These are phyloP conservation scores for Pseudanteris insignis DNA, from an alignment of 2,888 invertebrate genomes.

Conservation along the genomic window DNA sequence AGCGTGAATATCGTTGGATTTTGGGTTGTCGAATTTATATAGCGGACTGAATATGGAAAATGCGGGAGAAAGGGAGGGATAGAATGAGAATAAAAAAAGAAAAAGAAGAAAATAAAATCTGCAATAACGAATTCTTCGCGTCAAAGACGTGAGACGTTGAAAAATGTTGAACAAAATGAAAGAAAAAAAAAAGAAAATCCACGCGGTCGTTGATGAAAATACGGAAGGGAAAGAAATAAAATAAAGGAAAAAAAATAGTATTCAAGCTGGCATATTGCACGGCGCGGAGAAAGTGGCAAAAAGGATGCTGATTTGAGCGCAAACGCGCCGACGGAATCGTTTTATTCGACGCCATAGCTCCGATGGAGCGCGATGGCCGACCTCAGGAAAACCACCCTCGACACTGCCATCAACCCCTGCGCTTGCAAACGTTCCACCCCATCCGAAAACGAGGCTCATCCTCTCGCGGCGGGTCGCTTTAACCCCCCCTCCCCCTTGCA, in stretches of 20 bases:
- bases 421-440: slow-evolving; percentile 49
- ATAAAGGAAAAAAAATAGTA: slow-evolving; percentile 12
- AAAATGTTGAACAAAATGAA: background rate
- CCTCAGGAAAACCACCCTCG: slow-evolving; percentile 61
- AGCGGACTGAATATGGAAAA: no score
- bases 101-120: background rate
- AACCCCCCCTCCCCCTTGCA: slow-evolving; percentile 30
- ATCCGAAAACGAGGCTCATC: slow-evolving; percentile 49
- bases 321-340: slow-evolving; percentile 47
- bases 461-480: slow-evolving; percentile 35
- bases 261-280: slow-evolving; percentile 30
- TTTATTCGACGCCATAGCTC: slow-evolving; percentile 60
- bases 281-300: slow-evolving; percentile 27
- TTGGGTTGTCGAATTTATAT: no score
- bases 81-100: background rate
- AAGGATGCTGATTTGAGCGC: slow-evolving; percentile 45
- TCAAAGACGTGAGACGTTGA: background rate
- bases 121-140: background rate
- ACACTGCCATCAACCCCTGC: slow-evolving; percentile 56
- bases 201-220: background rate
- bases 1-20: no score
- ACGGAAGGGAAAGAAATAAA: background rate
- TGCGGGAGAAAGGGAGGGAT: no score
- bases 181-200: slow-evolving; percentile 6
- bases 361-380: slow-evolving; percentile 61